Conservation (phyloP, 2,797 vertebrate genomes). For the Hydrophis major region DNA sequence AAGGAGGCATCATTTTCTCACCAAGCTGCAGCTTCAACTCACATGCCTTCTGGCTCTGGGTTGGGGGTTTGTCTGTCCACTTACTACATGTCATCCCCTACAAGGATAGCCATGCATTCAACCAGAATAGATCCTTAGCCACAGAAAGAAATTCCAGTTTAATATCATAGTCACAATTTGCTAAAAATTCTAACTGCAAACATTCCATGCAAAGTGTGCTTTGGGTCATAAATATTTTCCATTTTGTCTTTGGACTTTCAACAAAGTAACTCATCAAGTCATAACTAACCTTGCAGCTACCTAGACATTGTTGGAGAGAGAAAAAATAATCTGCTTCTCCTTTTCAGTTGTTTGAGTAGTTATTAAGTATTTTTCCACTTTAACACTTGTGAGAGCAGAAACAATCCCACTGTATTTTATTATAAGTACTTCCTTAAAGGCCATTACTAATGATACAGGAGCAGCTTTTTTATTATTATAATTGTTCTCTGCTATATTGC, state of each 20-base stretch:
- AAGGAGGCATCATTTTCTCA: background rate
- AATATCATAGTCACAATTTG: background rate
- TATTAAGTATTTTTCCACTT: constrained; percentile 1
- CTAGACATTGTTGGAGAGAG: background rate
- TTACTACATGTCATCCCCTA: background rate
- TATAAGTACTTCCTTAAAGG: constrained; percentile 56
- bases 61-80: background rate
- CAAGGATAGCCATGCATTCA: background rate
- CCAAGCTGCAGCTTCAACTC: background rate
- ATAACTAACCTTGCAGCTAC: background rate
- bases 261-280: background rate
- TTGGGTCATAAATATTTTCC: fast-evolving
- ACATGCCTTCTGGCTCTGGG: background rate
- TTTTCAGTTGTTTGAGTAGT: constrained; percentile 5
- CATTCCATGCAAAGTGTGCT: background rate
- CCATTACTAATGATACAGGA: constrained; percentile 54
- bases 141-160: background rate
- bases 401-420: constrained; percentile 48
- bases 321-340: background rate
- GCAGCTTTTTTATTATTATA: constrained; percentile 41
- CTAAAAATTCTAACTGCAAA: background rate
- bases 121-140: background rate
- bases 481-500: constrained; percentile 54
- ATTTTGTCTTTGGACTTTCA: background rate
- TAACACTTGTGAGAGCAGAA: background rate